A percentile compares a stretch with the other conserved stretches of the same genome.
Conservation (phyloP, 1,140 invertebrate species). For the Conus betulinus region DNA sequence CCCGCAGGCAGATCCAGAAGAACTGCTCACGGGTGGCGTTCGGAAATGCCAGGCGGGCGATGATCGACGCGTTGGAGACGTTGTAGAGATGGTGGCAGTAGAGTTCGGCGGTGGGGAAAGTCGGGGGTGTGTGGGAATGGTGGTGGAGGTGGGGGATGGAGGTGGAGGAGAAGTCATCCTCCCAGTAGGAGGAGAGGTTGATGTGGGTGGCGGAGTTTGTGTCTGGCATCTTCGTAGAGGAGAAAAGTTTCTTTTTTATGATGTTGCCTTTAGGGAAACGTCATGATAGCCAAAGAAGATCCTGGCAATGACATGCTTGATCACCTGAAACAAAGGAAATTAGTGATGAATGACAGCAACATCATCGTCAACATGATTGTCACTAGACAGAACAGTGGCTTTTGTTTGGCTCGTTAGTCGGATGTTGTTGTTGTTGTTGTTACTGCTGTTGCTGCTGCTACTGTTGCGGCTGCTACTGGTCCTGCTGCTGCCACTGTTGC, state of each 20-base stretch:
- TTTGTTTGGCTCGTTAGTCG: no score
- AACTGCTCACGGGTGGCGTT: conserved; percentile 34
- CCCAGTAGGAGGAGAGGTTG: neutral
- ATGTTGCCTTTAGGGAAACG: no score
- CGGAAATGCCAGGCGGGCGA: neutral
- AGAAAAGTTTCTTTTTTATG: no score
- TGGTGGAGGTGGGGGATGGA: neutral
- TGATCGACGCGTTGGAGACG: conserved; percentile 25
- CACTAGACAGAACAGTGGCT: neutral
- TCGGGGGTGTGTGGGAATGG: neutral
- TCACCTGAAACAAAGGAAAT: no score
- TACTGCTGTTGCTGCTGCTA: no score
- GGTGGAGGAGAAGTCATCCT: neutral
- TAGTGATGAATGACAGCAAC: neutral
- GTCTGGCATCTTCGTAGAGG: neutral
- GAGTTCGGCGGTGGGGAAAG: neutral
- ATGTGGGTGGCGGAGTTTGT: neutral
- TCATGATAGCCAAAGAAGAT: no score
- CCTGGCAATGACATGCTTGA: no score
- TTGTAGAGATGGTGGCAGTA: conserved; percentile 32
- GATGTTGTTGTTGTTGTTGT: no score
- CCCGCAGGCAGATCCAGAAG: neutral
- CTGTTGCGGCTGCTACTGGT: no score
- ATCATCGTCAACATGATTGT: neutral
- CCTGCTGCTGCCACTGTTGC: no score